Percentiles rank a stretch among this genome's conserved stretches.
phyloP scores from a whole-genome alignment of 2,888 invertebrate species.

The Nymphalis polychloros region DNA sequence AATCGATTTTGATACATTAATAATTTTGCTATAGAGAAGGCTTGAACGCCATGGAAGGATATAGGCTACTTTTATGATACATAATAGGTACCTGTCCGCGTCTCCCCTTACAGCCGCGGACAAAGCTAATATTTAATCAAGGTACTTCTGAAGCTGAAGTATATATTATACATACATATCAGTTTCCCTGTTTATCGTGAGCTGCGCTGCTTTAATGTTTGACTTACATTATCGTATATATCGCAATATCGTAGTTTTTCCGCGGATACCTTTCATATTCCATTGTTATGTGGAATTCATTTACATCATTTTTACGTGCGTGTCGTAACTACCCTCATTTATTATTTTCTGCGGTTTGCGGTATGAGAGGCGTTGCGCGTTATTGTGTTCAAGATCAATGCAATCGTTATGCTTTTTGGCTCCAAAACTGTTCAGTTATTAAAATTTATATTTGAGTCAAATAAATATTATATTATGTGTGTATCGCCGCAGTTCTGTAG shows the following conservation, averaged over 20 bases:
- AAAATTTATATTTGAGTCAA: background rate
- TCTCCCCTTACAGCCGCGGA: no score
- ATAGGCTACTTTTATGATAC: no score
- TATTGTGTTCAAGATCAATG: conserved; percentile 30
- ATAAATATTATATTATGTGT: no score
- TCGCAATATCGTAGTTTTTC: conserved; percentile 11
- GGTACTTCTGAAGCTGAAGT: no score
- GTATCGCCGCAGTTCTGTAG: no score
- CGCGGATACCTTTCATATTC: conserved; percentile 3
- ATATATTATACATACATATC: no score
- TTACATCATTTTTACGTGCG: conserved; percentile 26
- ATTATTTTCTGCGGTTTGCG: conserved; percentile 35
- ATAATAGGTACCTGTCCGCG: no score
- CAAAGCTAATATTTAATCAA: no score
- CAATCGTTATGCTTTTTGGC: conserved; percentile 7
- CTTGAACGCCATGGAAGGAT: no score
- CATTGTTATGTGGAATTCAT: conserved; percentile 29
- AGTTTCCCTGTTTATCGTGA: no score
- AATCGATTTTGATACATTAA: no score
- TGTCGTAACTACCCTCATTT: conserved; percentile 32
- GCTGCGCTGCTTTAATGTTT: background rate
- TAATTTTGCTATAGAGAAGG: no score
- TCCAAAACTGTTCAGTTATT: background rate
- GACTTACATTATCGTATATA: conserved; percentile 9
- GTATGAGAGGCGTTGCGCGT: conserved; percentile 21